Conservation (phyloP, 2,888 invertebrate species). For the Cryptocephalus moraei region DNA sequence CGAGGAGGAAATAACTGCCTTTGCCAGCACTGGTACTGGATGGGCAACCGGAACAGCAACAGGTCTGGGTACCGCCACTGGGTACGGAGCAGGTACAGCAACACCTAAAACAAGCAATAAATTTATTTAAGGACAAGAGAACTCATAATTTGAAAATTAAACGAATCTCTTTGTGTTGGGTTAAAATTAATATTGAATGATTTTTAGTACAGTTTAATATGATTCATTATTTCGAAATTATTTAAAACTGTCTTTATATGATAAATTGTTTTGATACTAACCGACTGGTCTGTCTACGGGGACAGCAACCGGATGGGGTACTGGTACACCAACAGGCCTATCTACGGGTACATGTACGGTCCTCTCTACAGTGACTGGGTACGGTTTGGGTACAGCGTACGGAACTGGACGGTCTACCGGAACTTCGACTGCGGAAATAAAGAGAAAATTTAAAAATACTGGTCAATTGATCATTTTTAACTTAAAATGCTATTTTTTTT, state of each 20-base stretch:
- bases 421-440: constrained; percentile 20
- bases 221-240: neutral
- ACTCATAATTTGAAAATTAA: neutral
- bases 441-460: too few relatives aligned
- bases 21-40: constrained; percentile 29
- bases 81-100: constrained; percentile 28
- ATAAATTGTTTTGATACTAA: constrained; percentile 5
- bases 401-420: constrained; percentile 38
- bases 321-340: constrained; percentile 41
- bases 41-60: constrained; percentile 26
- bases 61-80: constrained; percentile 28
- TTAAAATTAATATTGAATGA: neutral
- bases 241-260: neutral
- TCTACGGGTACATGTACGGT: constrained; percentile 45
- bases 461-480: too few relatives aligned
- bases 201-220: neutral
- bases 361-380: constrained; percentile 39
- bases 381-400: constrained; percentile 40
- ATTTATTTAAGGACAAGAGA: neutral
- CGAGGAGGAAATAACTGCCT: neutral
- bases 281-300: constrained; percentile 27
- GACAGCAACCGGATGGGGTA: constrained; percentile 25
- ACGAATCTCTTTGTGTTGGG: neutral
- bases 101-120: constrained; percentile 17
- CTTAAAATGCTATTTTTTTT: too few relatives aligned